These are phyloP conservation scores for Pseudonaja textilis DNA, from an alignment of 2,113 vertebrate species.

Conservation along the genomic window DNA sequence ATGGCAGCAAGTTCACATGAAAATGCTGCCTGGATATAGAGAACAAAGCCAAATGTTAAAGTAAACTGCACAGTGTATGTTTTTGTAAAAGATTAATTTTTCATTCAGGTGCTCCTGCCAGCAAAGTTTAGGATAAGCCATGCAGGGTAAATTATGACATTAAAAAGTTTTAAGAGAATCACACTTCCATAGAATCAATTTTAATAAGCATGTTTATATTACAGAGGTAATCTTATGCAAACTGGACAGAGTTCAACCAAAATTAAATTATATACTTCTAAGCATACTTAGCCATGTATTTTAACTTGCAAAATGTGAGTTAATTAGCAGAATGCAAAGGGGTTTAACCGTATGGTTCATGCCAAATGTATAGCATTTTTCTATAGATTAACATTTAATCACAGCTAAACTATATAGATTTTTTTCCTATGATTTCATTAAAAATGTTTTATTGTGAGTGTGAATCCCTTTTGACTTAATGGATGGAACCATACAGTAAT, in stretches of 20 bases:
- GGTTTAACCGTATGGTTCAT: background rate
- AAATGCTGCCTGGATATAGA: background rate
- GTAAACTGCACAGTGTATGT: constrained; percentile 11
- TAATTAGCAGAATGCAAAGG: background rate
- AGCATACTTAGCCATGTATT: background rate
- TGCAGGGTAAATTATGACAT: background rate
- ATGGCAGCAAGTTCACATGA: constrained; percentile 18
- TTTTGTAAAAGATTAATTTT: constrained; percentile 7
- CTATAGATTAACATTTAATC: background rate
- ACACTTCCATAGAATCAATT: background rate
- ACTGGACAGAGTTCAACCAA: background rate
- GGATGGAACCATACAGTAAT: background rate
- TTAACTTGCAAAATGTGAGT: background rate
- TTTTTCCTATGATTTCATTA: background rate
- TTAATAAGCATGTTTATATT: background rate
- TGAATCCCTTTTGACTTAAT: background rate
- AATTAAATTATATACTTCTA: background rate
- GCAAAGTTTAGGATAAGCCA: background rate
- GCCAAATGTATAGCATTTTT: background rate
- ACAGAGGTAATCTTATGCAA: background rate
- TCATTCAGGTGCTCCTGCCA: constrained; percentile 35
- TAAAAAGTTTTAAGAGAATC: background rate
- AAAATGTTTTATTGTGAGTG: background rate
- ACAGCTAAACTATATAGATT: background rate
- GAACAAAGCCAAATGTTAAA: constrained; percentile 2